phyloP scores from a whole-genome alignment of 1,140 invertebrate species.

The Euura saliciscinereae region DNA sequence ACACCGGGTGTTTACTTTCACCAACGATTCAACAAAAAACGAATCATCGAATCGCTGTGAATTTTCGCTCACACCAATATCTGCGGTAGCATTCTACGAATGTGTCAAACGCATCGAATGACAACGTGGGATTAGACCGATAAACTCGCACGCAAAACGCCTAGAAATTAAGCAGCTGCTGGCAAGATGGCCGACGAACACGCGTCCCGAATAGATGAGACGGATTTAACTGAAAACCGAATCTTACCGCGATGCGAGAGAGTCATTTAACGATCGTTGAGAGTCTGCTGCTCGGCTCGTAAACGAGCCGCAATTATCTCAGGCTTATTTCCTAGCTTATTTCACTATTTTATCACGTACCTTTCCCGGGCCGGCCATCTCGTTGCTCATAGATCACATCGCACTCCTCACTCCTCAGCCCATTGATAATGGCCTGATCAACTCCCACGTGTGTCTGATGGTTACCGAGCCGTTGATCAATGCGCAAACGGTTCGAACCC shows the following conservation, averaged over 20 bases:
- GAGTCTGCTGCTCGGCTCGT: not conserved
- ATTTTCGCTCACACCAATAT: too few relatives aligned
- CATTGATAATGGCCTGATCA: not conserved
- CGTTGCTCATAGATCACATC: conserved; percentile 16
- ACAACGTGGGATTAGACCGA: too few relatives aligned
- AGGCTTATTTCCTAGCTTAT: not conserved
- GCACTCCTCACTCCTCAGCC: conserved; percentile 16
- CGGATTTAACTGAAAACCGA: conserved; percentile 1
- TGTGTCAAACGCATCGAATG: too few relatives aligned
- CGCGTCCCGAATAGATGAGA: not conserved
- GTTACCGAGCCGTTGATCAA: not conserved
- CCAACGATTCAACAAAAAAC: too few relatives aligned
- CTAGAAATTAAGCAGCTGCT: not conserved
- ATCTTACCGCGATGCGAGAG: not conserved
- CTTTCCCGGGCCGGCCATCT: conserved; percentile 19
- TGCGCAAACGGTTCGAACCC: not conserved
- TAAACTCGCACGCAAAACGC: not conserved
- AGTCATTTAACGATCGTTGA: not conserved
- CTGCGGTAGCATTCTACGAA: too few relatives aligned
- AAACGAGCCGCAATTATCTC: not conserved
- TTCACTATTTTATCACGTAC: conserved; percentile 10
- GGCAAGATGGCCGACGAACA: conserved; percentile 12
- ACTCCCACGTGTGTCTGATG: not conserved
- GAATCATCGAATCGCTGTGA: too few relatives aligned
- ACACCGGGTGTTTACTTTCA: too few relatives aligned